A percentile compares a stretch with the other conserved stretches of the same genome.
Conservation (phyloP, 30 jellyfish, hydroid and myxozoan genomes). For the Aurelia sp. region DNA sequence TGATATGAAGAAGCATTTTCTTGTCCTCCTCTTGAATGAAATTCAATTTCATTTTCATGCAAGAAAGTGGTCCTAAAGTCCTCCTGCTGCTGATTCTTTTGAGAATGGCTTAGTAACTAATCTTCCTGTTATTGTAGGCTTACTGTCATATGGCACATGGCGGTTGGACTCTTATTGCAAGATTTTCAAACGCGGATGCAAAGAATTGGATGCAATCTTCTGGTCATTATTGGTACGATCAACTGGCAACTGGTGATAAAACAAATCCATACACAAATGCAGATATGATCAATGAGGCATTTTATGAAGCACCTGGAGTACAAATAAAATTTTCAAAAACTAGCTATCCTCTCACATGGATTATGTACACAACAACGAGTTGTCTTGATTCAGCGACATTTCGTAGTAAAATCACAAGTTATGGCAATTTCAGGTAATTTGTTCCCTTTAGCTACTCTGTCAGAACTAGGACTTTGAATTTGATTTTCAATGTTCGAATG, state of each 20-base stretch:
- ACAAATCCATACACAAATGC: conserved; percentile 30
- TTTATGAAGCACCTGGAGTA: conserved; percentile 15
- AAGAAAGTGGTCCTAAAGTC: too few species aligned
- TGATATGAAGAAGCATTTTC: too few species aligned
- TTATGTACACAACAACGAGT: conserved; percentile 3
- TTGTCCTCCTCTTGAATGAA: too few species aligned
- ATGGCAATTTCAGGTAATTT: conserved; percentile 70
- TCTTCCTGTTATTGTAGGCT: conserved; percentile 8
- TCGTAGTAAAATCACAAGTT: conserved; percentile 6
- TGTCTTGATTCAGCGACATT: conserved; percentile 20
- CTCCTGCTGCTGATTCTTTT: too few species aligned
- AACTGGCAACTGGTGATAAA: conserved; percentile 21
- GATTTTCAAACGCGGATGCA: conserved; percentile 62
- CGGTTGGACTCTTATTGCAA: conserved; percentile 67
- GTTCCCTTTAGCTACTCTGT: too few species aligned
- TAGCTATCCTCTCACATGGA: neutral
- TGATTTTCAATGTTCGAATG: too few species aligned
- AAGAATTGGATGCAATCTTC: conserved; percentile 32
- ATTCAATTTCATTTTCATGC: too few species aligned
- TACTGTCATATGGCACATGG: conserved; percentile 47
- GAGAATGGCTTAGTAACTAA: too few species aligned
- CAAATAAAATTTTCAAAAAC: conserved; percentile 20
- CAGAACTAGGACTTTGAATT: too few species aligned
- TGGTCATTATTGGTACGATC: conserved; percentile 58
- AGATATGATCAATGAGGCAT: conserved; percentile 58